Evolutionary conservation across 2,797 vertebrate genomes (phyloP), one percentile per base, ranked within the genome.

Genomic region (Acanthurus tractus): DNA sequence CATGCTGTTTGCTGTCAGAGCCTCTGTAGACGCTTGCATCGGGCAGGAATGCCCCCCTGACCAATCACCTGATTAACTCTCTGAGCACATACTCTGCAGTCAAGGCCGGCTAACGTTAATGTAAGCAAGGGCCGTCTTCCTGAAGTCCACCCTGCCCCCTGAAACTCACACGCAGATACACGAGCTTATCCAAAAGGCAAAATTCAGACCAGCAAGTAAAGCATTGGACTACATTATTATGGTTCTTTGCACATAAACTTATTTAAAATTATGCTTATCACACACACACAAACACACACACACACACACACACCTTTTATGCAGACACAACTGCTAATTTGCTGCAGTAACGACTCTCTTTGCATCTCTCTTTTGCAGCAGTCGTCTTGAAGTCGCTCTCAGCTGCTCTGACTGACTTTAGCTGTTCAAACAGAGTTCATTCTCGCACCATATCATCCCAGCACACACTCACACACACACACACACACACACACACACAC

Each of bases 31-130:
- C 63, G 48, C 70, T 48, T 70, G 48, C 64, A 76, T 74, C 22
- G 29, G 70, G 76, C 83, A 85, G 88, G 85, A 92, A 83, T 88
- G 81, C 90, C 89, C 88, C 86, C 78, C 81, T 82, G 86, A 91
- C 88, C 92, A 91, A 86, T 93, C 91, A 89, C 85, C 73, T 90
- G 89, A 94, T 94, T 92, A 82, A 81, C 83, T 92, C 91, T 92
- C 91, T 70, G 79, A 84, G 89, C 90, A 91, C 88, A 91, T 64
- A 22, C 75, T 62, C 61, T 17, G 3, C 66, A 80, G 86, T 75
- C 86, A 77, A 88, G 68, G 70, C 81, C 64, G 78, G 71, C 74
- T 70, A 63, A 80, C 68, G 49, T 61, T 74, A 74, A 86, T 20
- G 63, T 67, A 79, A 70, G 68, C 66, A 69, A 12, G 56, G n/a